Conservation (phyloP, 1,140 invertebrate genomes). For the Zaprionus vittiger region DNA sequence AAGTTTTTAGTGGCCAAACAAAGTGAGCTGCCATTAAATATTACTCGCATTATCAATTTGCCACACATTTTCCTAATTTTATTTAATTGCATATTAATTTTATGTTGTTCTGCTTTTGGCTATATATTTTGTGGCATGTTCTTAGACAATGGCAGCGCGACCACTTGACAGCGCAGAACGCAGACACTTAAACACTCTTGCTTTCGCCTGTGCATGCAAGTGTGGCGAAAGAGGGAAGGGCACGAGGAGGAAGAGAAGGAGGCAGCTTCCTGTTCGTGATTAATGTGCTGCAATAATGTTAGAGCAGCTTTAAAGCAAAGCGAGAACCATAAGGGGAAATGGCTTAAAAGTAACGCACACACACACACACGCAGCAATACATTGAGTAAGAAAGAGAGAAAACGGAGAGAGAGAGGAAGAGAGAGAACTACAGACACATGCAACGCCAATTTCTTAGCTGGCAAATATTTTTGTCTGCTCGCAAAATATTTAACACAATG, state of each 20-base stretch:
- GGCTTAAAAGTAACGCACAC: slow-evolving; percentile 63
- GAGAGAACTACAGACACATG: slow-evolving; percentile 12
- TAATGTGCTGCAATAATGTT: slow-evolving; percentile 78
- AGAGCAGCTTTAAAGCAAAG: slow-evolving; percentile 65
- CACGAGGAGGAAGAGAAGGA: slow-evolving; percentile 17
- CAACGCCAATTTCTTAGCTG: slow-evolving; percentile 59
- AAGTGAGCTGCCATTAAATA: slow-evolving; percentile 77
- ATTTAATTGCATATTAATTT: slow-evolving; percentile 80
- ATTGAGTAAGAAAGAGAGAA: not conserved
- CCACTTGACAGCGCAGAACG: slow-evolving; percentile 56
- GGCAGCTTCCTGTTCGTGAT: slow-evolving; percentile 71
- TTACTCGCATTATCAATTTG: slow-evolving; percentile 72
- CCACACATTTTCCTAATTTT: slow-evolving; percentile 65
- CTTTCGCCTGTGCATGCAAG: slow-evolving; percentile 56
- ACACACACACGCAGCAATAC: slow-evolving; percentile 10
- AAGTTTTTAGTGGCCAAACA: slow-evolving; percentile 43
- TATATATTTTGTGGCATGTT: slow-evolving; percentile 60
- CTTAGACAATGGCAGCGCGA: slow-evolving; percentile 48
- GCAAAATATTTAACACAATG: slow-evolving; percentile 75
- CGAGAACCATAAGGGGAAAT: slow-evolving; percentile 47
- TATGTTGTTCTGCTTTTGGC: slow-evolving; percentile 35
- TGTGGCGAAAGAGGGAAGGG: slow-evolving; percentile 2
- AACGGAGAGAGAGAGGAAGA: not conserved
- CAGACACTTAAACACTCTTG: slow-evolving; percentile 77
- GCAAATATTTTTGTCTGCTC: slow-evolving; percentile 78